Percentiles rank a stretch among this genome's conserved stretches.
phyloP scores from a whole-genome alignment of 2,797 vertebrate genomes.

The Miichthys miiuy region DNA sequence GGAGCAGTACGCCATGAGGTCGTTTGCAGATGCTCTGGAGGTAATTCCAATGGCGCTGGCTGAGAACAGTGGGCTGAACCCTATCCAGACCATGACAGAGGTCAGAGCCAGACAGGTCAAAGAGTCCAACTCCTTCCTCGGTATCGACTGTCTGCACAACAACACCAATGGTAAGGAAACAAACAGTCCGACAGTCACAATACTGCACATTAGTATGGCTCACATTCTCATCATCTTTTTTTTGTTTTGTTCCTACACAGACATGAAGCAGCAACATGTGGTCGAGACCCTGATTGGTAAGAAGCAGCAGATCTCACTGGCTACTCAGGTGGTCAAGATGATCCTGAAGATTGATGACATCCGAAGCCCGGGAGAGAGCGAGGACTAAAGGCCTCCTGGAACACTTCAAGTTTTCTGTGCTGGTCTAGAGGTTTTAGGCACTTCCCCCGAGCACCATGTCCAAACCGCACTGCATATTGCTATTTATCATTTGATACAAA shows the following conservation, averaged over 20 bases:
- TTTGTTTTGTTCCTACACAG: conserved; percentile 74
- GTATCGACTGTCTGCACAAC: conserved; percentile 94
- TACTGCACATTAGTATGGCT: too few relatives aligned
- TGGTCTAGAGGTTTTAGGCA: conserved; percentile 69
- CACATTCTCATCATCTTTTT: neutral
- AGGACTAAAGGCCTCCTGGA: conserved; percentile 86
- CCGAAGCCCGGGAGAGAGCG: conserved; percentile 92
- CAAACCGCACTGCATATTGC: conserved; percentile 73
- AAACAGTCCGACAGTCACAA: neutral
- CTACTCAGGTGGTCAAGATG: conserved; percentile 98
- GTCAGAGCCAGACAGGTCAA: conserved; percentile 94
- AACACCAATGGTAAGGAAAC: conserved; percentile 92
- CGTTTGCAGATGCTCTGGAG: conserved; percentile 96
- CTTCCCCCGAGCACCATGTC: conserved; percentile 72
- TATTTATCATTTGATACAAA: conserved; percentile 89
- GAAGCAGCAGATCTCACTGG: conserved; percentile 97
- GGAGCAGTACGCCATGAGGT: conserved; percentile 98
- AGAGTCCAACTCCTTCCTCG: conserved; percentile 92
- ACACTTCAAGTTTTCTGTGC: conserved; percentile 20
- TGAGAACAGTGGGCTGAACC: conserved; percentile 96
- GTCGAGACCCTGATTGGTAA: conserved; percentile 98
- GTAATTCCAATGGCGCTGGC: conserved; percentile 96
- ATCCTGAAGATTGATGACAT: conserved; percentile 99
- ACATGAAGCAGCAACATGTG: conserved; percentile 98
- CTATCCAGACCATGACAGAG: conserved; percentile 97